Evolutionary conservation across 1,140 invertebrate genomes (phyloP), one percentile per base, ranked within the genome.

Genomic region (Pectinophora gossypiella): DNA sequence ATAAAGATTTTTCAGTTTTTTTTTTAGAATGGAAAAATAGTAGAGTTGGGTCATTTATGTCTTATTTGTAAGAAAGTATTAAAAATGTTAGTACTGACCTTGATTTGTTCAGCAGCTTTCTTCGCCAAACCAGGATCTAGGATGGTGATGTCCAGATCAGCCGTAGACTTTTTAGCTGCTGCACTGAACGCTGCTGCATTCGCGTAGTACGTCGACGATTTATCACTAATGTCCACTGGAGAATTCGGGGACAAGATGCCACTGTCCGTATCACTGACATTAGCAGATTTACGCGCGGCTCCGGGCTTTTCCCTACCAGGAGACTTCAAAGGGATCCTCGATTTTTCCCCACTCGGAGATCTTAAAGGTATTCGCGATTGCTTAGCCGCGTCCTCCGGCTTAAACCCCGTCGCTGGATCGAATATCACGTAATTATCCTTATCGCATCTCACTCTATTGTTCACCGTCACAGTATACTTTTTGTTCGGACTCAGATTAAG

Each of bases 201-300:
- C n/a, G 77, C 84, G 54, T 87, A 87, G 53, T 78, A 73, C 13
- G 62, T 52, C 3, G 68, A 21, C 59, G 27, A 64, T 62, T 54
- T 69, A 71, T 38, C 18, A 19, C 19, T 44, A 3, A 78, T 76
- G 19, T 88, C 85, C 48, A 83, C 66, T 3, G 90, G 90, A 15
- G 90, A 90, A 52, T 89, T 85, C 1, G 90, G 90, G 16, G 89
- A 90, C 19, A 90, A 75, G 49, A 91, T 90, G 3, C 90, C 90
- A 63, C 90, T 90, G 66, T 91, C 90, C 6, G 88, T 87, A 67
- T 91, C 90, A 59, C 89, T 90, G 21, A 79, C 73, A 64, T 68
- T 86, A n/a, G 75, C 73, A 19, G 76, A 72, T 59, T 82, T 83
- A 27, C 67, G 61, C 21, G 54, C 55, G 6, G 59, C 45, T 32